A percentile compares a stretch with the other conserved stretches of the same genome.
Conservation (phyloP, 2,888 invertebrate species). For the Sarcophaga rosellei region DNA sequence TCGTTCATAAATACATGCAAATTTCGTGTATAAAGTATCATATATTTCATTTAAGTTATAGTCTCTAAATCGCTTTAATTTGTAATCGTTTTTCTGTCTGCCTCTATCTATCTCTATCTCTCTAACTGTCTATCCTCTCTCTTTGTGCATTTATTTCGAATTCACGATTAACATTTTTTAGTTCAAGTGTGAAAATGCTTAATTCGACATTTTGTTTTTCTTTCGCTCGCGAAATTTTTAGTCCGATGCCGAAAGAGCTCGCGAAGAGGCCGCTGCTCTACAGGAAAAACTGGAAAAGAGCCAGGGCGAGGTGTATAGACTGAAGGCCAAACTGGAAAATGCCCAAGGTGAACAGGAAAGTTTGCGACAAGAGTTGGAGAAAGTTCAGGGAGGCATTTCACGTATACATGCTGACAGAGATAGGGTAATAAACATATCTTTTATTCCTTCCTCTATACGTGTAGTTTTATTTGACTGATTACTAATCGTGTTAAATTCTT, state of each 20-base stretch:
- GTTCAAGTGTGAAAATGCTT: constrained; percentile 35
- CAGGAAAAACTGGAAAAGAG: constrained; percentile 97
- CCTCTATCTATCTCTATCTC: not conserved
- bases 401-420: constrained; percentile 94
- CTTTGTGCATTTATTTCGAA: constrained; percentile 58
- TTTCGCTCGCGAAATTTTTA: constrained; percentile 63
- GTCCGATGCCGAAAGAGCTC: constrained; percentile 92
- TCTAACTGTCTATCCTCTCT: constrained; percentile 56
- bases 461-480: not conserved
- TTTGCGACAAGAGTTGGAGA: constrained; percentile 94
- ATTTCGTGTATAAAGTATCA: constrained; percentile 40
- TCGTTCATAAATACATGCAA: constrained; percentile 12
- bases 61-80: constrained; percentile 65
- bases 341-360: constrained; percentile 97
- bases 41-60: constrained; percentile 47
- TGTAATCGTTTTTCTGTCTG: constrained; percentile 61
- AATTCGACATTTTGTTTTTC: constrained; percentile 46
- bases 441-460: constrained; percentile 40
- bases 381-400: constrained; percentile 90
- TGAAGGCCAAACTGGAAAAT: constrained; percentile 96
- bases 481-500: not conserved
- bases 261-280: constrained; percentile 90
- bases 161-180: constrained; percentile 29
- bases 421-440: constrained; percentile 81
- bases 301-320: constrained; percentile 96